Evolutionary conservation across 2,797 vertebrate genomes (phyloP).

Genomic region (Knipowitschia caucasica): DNA sequence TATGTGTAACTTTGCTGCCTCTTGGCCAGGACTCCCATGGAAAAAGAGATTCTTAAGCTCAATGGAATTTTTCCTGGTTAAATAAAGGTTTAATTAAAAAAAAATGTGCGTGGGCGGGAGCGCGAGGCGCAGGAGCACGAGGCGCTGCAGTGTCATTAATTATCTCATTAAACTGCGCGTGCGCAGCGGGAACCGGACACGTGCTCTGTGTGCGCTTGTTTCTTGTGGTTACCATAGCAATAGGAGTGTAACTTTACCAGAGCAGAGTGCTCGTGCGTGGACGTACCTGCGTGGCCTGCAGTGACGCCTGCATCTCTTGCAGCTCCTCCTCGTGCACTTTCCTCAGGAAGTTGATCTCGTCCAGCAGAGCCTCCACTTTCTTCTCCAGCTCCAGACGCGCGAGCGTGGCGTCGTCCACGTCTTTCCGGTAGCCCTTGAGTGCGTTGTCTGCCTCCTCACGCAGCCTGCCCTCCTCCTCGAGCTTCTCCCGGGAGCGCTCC

Average conservation of each 20-base stretch:
- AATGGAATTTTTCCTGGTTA: too few relatives aligned
- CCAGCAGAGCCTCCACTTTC: conserved; percentile 81
- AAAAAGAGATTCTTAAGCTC: too few relatives aligned
- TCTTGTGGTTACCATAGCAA: background rate
- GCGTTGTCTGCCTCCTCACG: conserved; percentile 79
- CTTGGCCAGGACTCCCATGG: too few relatives aligned
- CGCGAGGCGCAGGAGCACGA: conserved; percentile 12
- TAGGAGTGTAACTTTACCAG: background rate
- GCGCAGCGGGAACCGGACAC: background rate
- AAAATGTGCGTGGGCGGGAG: background rate
- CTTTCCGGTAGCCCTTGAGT: conserved; percentile 77
- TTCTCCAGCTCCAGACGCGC: conserved; percentile 81
- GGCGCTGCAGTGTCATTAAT: conserved; percentile 72
- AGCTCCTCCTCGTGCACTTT: conserved; percentile 84
- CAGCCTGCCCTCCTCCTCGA: conserved; percentile 72
- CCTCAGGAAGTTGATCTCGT: conserved; percentile 82
- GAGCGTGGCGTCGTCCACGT: conserved; percentile 81
- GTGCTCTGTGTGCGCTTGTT: background rate
- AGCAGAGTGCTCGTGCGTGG: background rate
- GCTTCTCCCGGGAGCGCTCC: conserved; percentile 72
- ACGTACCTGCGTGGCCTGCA: conserved; percentile 77
- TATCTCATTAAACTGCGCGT: conserved; percentile 49
- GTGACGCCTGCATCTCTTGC: conserved; percentile 76
- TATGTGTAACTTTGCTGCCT: too few relatives aligned
- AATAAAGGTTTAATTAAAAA: too few relatives aligned